Base-by-base conservation (phyloP, 2,113 vertebrate genomes). In the Hucho hucho region DNA sequence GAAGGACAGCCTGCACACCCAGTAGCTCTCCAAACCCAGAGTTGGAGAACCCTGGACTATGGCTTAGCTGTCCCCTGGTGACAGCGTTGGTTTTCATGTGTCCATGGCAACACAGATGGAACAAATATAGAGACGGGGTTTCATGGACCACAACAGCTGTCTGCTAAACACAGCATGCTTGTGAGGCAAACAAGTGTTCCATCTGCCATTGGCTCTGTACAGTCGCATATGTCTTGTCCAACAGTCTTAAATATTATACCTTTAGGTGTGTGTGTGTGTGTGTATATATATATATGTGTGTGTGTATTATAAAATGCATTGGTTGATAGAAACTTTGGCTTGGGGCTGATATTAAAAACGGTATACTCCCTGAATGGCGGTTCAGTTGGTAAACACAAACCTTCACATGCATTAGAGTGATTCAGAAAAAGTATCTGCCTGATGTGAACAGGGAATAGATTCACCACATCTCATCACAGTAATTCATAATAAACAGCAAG, bases 81-180 rank as follows among this genome's bases (percentile, higher is more conserved):
- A 61, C 70, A 67, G 13, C 18, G 26, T 72, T 59, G 53, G 56
- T 22, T 72, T 72, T 59, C 18, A 13, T 59, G 70, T 72, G 58
- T 63, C 70, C 70, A 61, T 63, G 29, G 70, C 58, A 59, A 61
- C 70, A 32, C 70, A 72, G 70, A 61, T 61, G 70, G 56, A 32
- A 26, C 70, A 37, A 72, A 29, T 20, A 72, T 72, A 37, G 25
- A 32, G 5, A 53, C 22, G 29, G 47, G 18, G 6, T 25, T 58
- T 26, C 14, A 28, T 20, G 11, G 61, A 64, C 63, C 72, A 26
- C 61, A 46, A 49, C 73, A 46, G 73, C 73, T 74, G 63, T 12
- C 64, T 56, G 24, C 53, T 16, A 26, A 20, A 61, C 26, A 61
- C 56, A 37, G 22, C 20, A 29, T 61, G 20, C 47, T 26, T 18